Evolutionary conservation across 1,140 invertebrate species (phyloP).

Genomic region (Halictus rubicundus): DNA sequence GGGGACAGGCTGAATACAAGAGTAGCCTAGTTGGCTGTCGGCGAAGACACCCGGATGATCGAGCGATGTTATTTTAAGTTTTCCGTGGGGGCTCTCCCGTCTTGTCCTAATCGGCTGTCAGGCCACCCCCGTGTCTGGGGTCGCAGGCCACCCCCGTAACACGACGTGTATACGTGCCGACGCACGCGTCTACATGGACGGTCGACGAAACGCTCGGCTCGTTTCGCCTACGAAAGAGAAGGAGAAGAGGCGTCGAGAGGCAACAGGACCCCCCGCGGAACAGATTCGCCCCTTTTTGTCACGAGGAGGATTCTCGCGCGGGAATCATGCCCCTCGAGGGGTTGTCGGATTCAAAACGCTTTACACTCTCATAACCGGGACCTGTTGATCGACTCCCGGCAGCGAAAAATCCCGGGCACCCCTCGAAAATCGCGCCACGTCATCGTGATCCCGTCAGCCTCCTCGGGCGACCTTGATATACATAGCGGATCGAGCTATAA

Average conservation of each 20-base stretch:
- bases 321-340: slow-evolving; percentile 76
- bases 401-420: slow-evolving; percentile 52
- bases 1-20: slow-evolving; percentile 49
- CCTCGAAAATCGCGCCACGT: slow-evolving; percentile 30
- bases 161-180: slow-evolving; percentile 37
- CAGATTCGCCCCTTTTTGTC: slow-evolving; percentile 65
- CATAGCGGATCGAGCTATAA: too few relatives aligned
- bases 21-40: slow-evolving; percentile 71
- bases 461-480: too few relatives aligned
- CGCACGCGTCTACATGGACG: slow-evolving; percentile 38
- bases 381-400: slow-evolving; percentile 76
- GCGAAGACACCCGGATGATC: slow-evolving; percentile 76
- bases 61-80: slow-evolving; percentile 81
- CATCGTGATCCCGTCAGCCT: slow-evolving; percentile 12
- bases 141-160: slow-evolving; percentile 45
- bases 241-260: slow-evolving; percentile 8
- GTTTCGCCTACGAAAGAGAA: slow-evolving; percentile 22
- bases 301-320: slow-evolving; percentile 71
- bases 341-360: slow-evolving; percentile 78
- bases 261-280: slow-evolving; percentile 65
- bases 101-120: slow-evolving; percentile 80
- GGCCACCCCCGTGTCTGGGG: slow-evolving; percentile 58
- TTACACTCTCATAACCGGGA: slow-evolving; percentile 78
- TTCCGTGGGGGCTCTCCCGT: slow-evolving; percentile 76
- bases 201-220: background rate